Conservation (phyloP, 2,888 invertebrate genomes). For the Andrena praecox region DNA sequence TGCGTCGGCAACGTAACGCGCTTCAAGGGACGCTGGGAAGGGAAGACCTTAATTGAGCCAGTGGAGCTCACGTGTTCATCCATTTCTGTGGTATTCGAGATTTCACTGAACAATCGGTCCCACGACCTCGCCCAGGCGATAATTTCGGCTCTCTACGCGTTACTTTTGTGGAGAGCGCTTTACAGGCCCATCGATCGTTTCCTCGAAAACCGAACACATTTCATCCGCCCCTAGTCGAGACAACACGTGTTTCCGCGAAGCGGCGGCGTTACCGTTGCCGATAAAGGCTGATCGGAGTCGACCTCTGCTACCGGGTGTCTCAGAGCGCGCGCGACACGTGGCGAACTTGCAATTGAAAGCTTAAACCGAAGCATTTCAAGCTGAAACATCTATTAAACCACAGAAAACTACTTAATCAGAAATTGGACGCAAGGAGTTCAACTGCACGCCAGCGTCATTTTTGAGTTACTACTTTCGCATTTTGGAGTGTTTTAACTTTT, state of each 20-base stretch:
- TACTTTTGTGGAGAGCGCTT: conserved; percentile 12
- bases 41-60: not conserved
- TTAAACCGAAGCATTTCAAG: not conserved
- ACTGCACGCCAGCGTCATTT: no score
- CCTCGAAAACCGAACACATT: conserved; percentile 25
- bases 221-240: conserved; percentile 8
- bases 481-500: no score
- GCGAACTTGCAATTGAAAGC: no score
- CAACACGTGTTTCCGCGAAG: conserved; percentile 46
- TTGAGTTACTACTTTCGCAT: no score
- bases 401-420: no score
- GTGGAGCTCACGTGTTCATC: no score
- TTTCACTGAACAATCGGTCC: no score
- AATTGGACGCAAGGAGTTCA: no score
- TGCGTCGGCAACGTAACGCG: not conserved
- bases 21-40: not conserved
- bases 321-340: not conserved
- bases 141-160: not conserved
- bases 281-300: conserved; percentile 18
- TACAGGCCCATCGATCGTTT: conserved; percentile 50
- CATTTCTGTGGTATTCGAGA: no score
- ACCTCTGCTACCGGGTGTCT: not conserved
- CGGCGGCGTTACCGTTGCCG: conserved; percentile 12
- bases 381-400: no score
- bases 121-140: no score